phyloP scores from a whole-genome alignment of 1,140 invertebrate species.

The Potamilus streckersoni region DNA sequence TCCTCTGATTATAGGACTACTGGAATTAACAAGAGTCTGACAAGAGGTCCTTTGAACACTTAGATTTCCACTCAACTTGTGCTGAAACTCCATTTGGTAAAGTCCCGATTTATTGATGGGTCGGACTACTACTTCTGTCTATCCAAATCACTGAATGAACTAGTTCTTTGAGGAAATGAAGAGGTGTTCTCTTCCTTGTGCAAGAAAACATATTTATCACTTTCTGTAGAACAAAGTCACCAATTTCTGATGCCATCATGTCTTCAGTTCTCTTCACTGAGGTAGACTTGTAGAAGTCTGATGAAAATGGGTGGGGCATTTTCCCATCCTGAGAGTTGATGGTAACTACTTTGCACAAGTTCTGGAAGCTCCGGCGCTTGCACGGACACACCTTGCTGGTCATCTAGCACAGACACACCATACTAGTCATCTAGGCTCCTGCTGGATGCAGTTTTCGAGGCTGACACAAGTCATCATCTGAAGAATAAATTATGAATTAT shows the following conservation, averaged over 20 bases:
- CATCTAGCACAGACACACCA: constrained; percentile 74
- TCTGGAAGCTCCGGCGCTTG: constrained; percentile 15
- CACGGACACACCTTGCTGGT: constrained; percentile 78
- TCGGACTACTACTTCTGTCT: background rate
- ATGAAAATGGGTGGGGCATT: constrained; percentile 8
- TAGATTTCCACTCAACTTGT: constrained; percentile 20
- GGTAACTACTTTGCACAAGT: constrained; percentile 1
- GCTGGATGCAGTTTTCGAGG: constrained; percentile 81
- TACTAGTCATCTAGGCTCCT: constrained; percentile 83
- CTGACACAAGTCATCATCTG: constrained; percentile 74
- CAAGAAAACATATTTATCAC: constrained; percentile 29
- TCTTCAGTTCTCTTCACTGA: background rate
- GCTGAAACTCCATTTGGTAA: constrained; percentile 36
- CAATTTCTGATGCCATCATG: constrained; percentile 15
- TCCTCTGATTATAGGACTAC: constrained; percentile 6
- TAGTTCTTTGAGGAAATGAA: background rate
- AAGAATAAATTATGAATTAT: constrained; percentile 26
- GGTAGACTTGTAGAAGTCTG: background rate
- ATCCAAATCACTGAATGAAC: background rate
- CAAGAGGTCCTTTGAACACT: constrained; percentile 8
- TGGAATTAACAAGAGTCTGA: constrained; percentile 16
- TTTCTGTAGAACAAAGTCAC: constrained; percentile 22
- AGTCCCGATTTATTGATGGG: constrained; percentile 1
- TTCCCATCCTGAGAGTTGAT: constrained; percentile 1
- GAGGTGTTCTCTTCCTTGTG: constrained; percentile 21